These are phyloP conservation scores for Germaria angustata DNA, from an alignment of 2,888 invertebrate species.

Conservation along the genomic window DNA sequence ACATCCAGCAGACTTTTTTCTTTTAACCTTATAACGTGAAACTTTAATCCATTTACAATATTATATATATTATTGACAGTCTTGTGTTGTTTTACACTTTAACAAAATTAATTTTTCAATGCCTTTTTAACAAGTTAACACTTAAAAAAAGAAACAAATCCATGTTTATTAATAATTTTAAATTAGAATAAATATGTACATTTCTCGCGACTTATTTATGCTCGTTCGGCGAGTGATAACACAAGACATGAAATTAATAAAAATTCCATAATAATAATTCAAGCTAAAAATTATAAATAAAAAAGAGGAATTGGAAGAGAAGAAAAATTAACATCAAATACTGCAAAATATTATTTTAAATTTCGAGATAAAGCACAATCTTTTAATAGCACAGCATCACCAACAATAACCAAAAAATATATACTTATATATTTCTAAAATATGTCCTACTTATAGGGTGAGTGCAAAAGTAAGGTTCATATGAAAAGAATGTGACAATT, in stretches of 20 bases:
- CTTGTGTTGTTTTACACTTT: background rate
- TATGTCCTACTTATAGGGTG: background rate
- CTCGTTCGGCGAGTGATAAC: slow-evolving; percentile 26
- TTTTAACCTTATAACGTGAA: no score
- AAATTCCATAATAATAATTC: slow-evolving; percentile 51
- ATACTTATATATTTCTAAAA: background rate
- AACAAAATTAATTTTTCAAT: background rate
- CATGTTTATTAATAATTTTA: background rate
- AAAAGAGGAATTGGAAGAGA: background rate
- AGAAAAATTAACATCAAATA: slow-evolving; percentile 45
- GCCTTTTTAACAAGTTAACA: background rate
- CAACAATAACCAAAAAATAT: background rate
- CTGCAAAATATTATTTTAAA: slow-evolving; percentile 45
- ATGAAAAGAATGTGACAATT: background rate
- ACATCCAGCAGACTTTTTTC: no score
- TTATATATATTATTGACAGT: no score
- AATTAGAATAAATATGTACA: slow-evolving; percentile 9
- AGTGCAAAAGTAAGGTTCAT: background rate
- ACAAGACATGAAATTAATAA: slow-evolving; percentile 45
- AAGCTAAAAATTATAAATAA: background rate
- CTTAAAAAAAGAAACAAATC: background rate
- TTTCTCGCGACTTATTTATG: background rate
- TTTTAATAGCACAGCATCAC: slow-evolving; percentile 2
- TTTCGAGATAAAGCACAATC: slow-evolving; percentile 61
- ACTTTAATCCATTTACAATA: background rate